Evolutionary conservation across 2,888 invertebrate species (phyloP).

Genomic region (Apamea monoglypha): DNA sequence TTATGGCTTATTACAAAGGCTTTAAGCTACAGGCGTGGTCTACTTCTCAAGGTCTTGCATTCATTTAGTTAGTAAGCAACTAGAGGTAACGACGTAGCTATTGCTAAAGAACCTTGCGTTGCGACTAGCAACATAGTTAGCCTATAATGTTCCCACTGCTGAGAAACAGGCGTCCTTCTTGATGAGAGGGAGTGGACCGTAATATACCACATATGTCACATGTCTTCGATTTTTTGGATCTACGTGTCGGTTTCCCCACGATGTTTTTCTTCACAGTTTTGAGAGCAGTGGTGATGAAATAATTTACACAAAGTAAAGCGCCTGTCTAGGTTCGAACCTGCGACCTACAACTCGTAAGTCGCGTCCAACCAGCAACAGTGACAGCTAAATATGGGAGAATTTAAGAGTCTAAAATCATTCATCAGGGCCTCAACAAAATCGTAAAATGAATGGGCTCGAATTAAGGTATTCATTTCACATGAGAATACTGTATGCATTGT

Average conservation of each 20-base stretch:
- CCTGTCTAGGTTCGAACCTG: not conserved
- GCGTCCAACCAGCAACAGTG: not conserved
- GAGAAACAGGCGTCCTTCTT: no score
- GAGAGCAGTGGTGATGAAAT: not conserved
- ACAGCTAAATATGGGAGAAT: not conserved
- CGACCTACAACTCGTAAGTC: not conserved
- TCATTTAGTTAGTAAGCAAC: not conserved
- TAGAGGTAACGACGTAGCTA: not conserved
- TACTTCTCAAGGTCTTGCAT: not conserved
- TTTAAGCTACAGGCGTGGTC: not conserved
- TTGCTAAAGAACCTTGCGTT: not conserved
- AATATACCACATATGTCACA: no score
- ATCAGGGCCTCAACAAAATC: not conserved
- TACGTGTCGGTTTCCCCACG: no score
- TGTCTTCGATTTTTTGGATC: not conserved
- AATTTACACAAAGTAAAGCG: not conserved
- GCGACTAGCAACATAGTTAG: not conserved
- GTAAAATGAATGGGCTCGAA: not conserved
- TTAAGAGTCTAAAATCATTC: not conserved
- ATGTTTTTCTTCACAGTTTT: not conserved
- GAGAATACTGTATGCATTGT: not conserved
- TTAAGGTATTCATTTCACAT: not conserved
- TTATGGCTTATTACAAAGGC: not conserved
- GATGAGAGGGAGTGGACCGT: no score
- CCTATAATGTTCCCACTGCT: not conserved